Conservation (phyloP, 2,888 invertebrate genomes). For the Villa cingulata region DNA sequence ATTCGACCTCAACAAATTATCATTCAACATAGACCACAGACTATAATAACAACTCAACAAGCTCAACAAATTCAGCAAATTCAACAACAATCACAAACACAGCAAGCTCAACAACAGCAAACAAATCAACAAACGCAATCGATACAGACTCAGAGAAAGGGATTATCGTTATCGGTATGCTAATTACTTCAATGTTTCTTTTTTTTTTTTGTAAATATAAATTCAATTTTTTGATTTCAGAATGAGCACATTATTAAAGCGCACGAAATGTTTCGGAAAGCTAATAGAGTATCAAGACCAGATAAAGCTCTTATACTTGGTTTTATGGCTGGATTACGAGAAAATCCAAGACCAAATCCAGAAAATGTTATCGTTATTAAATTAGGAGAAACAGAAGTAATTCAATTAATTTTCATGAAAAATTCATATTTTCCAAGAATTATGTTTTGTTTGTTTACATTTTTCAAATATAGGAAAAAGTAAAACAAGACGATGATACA, state of each 20-base stretch:
- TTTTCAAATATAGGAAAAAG: conserved; percentile 49
- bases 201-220: not conserved
- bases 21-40: conserved; percentile 30
- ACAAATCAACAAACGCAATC: conserved; percentile 9
- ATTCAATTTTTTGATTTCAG: conserved; percentile 39
- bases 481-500: conserved; percentile 72
- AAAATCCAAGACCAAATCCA: conserved; percentile 93
- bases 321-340: conserved; percentile 96
- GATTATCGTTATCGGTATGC: conserved; percentile 33
- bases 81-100: conserved; percentile 19
- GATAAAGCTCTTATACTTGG: conserved; percentile 95
- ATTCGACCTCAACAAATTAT: conserved; percentile 19
- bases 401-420: no score
- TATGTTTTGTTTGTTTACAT: not conserved
- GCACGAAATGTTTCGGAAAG: conserved; percentile 93
- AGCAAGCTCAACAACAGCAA: conserved; percentile 25
- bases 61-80: conserved; percentile 30
- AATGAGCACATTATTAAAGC: conserved; percentile 93
- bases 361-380: conserved; percentile 95
- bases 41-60: conserved; percentile 29
- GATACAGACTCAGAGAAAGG: conserved; percentile 26
- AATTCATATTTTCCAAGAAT: no score
- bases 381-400: conserved; percentile 68
- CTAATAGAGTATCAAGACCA: conserved; percentile 89
- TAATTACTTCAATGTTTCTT: not conserved